phyloP scores from a whole-genome alignment of 2,888 invertebrate species.

The Caradrina kadenii region DNA sequence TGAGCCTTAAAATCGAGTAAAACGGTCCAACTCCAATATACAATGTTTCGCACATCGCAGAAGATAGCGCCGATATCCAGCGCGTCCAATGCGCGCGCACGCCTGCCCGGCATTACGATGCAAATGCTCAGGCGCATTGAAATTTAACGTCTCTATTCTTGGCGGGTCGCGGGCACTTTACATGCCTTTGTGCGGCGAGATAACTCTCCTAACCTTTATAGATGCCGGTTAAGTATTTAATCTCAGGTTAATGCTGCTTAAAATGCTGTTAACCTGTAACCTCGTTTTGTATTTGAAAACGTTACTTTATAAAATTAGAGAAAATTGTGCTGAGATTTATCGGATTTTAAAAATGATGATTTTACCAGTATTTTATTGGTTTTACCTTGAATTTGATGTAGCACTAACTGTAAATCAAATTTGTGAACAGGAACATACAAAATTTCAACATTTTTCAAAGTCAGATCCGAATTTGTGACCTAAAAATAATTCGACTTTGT shows the following conservation, averaged over 20 bases:
- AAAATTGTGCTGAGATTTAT: neutral
- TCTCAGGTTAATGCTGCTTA: slow-evolving; percentile 42
- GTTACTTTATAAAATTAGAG: neutral
- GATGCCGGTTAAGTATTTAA: slow-evolving; percentile 66
- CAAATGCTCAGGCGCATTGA: slow-evolving; percentile 70
- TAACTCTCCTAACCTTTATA: slow-evolving; percentile 59
- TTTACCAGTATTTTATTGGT: too few relatives aligned
- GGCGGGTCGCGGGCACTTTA: slow-evolving; percentile 62
- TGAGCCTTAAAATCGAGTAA: slow-evolving; percentile 8
- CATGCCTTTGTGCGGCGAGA: slow-evolving; percentile 66
- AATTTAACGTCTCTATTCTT: slow-evolving; percentile 78
- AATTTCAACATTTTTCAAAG: slow-evolving; percentile 14
- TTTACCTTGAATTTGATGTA: neutral
- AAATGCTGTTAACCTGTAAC: slow-evolving; percentile 39
- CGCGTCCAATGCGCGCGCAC: slow-evolving; percentile 69
- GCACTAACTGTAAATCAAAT: neutral
- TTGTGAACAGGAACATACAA: neutral
- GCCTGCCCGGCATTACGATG: slow-evolving; percentile 73
- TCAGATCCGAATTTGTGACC: neutral
- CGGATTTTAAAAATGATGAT: neutral
- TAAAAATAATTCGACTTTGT: neutral
- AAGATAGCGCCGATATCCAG: slow-evolving; percentile 53
- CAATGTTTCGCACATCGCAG: slow-evolving; percentile 55
- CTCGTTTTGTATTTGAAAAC: slow-evolving; percentile 2
- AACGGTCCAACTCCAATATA: slow-evolving; percentile 9